phyloP scores from a whole-genome alignment of 2,113 vertebrate species.

The Corythaeola cristata region DNA sequence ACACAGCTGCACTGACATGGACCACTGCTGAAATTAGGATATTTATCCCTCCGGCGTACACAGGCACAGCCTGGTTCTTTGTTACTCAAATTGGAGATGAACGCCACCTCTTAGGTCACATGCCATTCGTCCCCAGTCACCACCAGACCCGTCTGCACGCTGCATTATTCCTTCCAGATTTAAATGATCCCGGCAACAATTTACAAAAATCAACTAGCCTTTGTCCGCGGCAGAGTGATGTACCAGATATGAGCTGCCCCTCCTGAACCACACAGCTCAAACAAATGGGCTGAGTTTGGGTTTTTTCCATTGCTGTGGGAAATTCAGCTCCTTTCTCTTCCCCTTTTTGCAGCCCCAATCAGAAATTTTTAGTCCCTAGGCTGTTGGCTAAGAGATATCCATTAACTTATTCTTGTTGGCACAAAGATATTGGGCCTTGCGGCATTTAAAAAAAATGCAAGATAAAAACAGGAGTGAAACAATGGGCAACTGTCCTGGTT shows the following conservation, averaged over 20 bases:
- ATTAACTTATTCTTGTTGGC: neutral
- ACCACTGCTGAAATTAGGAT: neutral
- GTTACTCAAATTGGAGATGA: neutral
- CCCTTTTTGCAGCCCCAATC: neutral
- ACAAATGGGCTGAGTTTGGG: neutral
- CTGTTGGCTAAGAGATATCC: neutral
- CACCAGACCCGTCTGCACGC: neutral
- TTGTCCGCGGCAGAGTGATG: neutral
- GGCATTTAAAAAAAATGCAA: neutral
- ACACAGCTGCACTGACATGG: neutral
- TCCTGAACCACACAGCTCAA: neutral
- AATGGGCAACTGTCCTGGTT: conserved; percentile 3
- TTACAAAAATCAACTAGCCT: neutral
- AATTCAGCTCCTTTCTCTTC: neutral
- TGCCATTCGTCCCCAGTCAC: neutral
- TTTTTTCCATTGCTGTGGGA: neutral
- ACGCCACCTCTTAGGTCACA: conserved; percentile 9
- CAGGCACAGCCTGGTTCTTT: conserved; percentile 39
- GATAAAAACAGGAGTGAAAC: neutral
- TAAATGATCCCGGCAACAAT: accelerated
- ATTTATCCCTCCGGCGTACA: neutral
- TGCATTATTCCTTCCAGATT: neutral
- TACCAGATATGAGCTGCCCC: neutral
- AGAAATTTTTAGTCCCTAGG: neutral
- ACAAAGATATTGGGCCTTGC: neutral